Evolutionary conservation across 1,140 invertebrate species (phyloP).

Genomic region (Laupala kohalensis): DNA sequence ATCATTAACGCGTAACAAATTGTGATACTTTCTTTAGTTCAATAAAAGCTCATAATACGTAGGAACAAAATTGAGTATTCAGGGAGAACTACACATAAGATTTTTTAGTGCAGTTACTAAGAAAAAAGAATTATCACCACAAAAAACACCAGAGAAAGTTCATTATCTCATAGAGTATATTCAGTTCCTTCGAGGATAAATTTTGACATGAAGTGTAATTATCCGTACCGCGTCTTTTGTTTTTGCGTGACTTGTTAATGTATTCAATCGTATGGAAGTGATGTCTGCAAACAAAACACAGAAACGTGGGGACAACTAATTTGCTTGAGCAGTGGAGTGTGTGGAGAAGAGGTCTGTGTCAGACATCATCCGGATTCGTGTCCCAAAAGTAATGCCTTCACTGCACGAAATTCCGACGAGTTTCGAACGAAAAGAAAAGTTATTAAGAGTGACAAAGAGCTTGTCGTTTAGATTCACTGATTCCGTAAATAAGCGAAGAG

Average conservation of each 20-base stretch:
- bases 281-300: not conserved
- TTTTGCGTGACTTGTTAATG: not conserved
- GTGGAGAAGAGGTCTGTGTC: not conserved
- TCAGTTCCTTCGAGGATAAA: not conserved
- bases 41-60: no score
- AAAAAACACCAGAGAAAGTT: no score
- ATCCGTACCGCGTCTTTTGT: not conserved
- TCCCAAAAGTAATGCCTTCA: not conserved
- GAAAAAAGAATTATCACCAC: no score
- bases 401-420: not conserved
- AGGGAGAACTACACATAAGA: no score
- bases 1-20: no score
- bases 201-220: not conserved
- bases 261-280: not conserved
- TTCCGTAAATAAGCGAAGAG: not conserved
- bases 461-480: no score
- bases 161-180: no score
- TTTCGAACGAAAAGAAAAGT: not conserved
- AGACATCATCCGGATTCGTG: not conserved
- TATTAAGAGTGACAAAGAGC: not conserved
- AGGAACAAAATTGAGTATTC: no score
- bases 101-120: no score
- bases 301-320: not conserved
- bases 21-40: no score
- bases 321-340: not conserved